phyloP scores from a whole-genome alignment of 2,888 invertebrate genomes.

The Dryocosmus kuriphilus region DNA sequence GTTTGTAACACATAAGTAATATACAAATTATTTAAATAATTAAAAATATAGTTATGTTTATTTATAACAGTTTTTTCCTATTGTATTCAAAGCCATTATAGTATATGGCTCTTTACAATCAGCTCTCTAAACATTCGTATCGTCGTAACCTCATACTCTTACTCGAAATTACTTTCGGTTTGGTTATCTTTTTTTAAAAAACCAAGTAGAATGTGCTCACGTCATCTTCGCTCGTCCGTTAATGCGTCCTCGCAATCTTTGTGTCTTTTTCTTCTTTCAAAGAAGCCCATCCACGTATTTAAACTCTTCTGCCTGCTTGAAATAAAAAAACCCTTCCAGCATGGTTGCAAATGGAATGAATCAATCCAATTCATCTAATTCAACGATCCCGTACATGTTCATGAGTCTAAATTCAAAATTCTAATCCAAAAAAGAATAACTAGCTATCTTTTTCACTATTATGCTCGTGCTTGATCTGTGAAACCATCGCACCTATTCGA shows the following conservation, averaged over 20 bases:
- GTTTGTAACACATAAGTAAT: too few species aligned
- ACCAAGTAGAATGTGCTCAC: constrained; percentile 22
- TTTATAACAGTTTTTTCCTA: constrained; percentile 5
- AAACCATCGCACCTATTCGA: too few species aligned
- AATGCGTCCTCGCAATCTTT: constrained; percentile 28
- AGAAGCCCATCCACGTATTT: constrained; percentile 25
- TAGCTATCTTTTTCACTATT: too few species aligned
- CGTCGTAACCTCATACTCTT: background rate
- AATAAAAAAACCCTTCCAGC: constrained; percentile 22
- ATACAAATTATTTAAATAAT: too few species aligned
- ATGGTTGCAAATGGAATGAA: background rate
- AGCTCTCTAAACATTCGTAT: background rate
- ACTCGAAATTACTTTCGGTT: constrained; percentile 15
- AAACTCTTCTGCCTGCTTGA: constrained; percentile 9
- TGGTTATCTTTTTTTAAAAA: background rate
- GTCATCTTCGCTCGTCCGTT: constrained; percentile 23
- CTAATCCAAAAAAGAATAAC: background rate
- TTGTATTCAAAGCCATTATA: constrained; percentile 6
- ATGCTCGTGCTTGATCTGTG: too few species aligned
- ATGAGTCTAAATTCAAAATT: background rate
- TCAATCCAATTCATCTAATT: constrained; percentile 27
- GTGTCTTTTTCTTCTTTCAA: constrained; percentile 15
- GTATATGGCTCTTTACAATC: background rate
- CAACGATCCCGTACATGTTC: background rate
- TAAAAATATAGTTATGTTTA: background rate